Evolutionary conservation across 2,797 vertebrate genomes (phyloP), one percentile per base, ranked within the genome.

Genomic region (Smutsia gigantea): DNA sequence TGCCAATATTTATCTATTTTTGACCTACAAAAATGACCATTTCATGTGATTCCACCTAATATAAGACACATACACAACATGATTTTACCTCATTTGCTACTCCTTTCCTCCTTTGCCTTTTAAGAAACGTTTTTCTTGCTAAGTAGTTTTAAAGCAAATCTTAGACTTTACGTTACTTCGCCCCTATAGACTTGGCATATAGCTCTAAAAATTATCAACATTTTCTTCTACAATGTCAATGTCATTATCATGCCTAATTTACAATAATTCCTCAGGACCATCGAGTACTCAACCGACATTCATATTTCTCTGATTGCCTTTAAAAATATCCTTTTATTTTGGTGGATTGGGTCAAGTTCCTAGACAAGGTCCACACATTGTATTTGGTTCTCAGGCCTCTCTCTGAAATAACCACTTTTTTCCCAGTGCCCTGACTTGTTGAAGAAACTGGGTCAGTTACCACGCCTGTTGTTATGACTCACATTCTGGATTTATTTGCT

Each of bases 101-200:
- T 42, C 86, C 19, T 37, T 9, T 49, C 14, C 3, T 27, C 57
- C 59, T 68, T 55, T 27, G 11, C 46, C 18, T 61, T 64, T 63
- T 81, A 37, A 19, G 31, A 17, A 64, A 31, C 29, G 15, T 64
- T 64, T 74, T 83, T 34, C 69, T 46, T 89, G 39, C 83, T 78
- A 39, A 95, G 15, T 92, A 39, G 79, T n/a, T 90, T 88, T 83
- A 92, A 93, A 90, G 74, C 14, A 90, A 78, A 72, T 53, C 18
- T 19, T 63, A 59, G 17, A 88, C 10, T 11, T 72, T 82, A 71
- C 34, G 23, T 75, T 49, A 61, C 66, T 71, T 90, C 17, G 29
- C 0, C 21, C 27, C 46, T 77, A 71, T 39, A 81, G 37, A 88
- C 37, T 90, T 87, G 39, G 29, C 49, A 68, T 25, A 23, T 55